A percentile compares a stretch with the other conserved stretches of the same genome.
phyloP scores from a whole-genome alignment of 1,140 invertebrate genomes.

The Drosophila sechellia region DNA sequence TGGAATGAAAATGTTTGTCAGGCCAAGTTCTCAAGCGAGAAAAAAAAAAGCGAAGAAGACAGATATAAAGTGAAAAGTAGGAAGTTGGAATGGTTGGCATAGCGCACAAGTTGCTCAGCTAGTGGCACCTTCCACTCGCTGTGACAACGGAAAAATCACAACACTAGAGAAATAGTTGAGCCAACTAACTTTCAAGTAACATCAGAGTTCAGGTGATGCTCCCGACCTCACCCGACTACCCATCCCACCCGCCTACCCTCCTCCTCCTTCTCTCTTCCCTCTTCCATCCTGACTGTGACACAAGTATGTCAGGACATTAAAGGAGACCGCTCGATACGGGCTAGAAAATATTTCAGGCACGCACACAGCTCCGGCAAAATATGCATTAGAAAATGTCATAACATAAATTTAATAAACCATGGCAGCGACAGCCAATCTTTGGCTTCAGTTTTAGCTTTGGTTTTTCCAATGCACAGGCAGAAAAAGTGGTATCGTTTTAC shows the following conservation, averaged over 20 bases:
- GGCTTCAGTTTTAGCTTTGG: constrained; percentile 20
- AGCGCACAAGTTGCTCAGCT: constrained; percentile 60
- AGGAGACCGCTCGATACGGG: constrained; percentile 30
- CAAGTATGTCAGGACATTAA: constrained; percentile 58
- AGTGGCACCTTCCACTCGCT: constrained; percentile 33
- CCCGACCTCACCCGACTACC: constrained; percentile 20
- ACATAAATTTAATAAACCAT: constrained; percentile 81
- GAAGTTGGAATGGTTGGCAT: constrained; percentile 58
- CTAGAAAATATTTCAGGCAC: constrained; percentile 68
- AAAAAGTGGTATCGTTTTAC: constrained; percentile 2
- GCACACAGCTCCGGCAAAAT: constrained; percentile 66
- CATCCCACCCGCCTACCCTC: not conserved
- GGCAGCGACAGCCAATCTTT: constrained; percentile 62
- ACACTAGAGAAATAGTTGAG: constrained; percentile 76
- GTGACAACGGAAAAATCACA: constrained; percentile 61
- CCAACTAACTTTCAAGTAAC: constrained; percentile 64
- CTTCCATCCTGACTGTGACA: constrained; percentile 11
- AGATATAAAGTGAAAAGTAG: constrained; percentile 5
- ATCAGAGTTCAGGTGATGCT: constrained; percentile 64
- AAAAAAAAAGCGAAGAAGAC: not conserved
- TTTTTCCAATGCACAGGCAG: constrained; percentile 11
- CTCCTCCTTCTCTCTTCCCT: not conserved
- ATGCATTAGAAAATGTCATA: constrained; percentile 81
- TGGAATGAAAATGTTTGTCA: constrained; percentile 73
- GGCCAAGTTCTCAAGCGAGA: constrained; percentile 43